Evolutionary conservation across 2,797 vertebrate genomes (phyloP).

Genomic region (Propithecus perrieri): DNA sequence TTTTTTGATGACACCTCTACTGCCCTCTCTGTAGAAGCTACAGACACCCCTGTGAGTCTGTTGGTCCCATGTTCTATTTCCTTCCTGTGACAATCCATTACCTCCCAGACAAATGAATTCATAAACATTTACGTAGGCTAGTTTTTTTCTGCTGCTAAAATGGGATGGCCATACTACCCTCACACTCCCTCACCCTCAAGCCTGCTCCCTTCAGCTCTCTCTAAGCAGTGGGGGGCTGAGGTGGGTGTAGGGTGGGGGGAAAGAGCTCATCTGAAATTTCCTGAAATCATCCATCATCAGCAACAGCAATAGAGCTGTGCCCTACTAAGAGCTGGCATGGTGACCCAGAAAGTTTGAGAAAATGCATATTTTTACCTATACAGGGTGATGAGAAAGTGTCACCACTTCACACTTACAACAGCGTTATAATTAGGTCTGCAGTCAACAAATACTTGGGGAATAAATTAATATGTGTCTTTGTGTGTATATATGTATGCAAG

Average conservation of each 20-base stretch:
- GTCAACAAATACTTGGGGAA: constrained; percentile 8
- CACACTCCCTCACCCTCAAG: background rate
- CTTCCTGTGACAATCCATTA: background rate
- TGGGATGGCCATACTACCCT: too few species aligned
- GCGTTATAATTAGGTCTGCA: constrained; percentile 3
- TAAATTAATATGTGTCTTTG: background rate
- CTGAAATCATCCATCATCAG: background rate
- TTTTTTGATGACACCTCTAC: background rate
- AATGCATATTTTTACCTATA: constrained; percentile 50
- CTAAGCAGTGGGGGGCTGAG: background rate
- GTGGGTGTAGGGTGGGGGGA: background rate
- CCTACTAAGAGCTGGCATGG: background rate
- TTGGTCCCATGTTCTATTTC: background rate
- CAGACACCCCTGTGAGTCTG: background rate
- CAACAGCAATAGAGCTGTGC: background rate
- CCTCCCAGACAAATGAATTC: background rate
- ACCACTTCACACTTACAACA: constrained; percentile 27
- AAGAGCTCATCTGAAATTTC: background rate
- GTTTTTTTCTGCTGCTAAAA: background rate
- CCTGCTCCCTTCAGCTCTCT: background rate
- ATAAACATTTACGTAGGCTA: background rate
- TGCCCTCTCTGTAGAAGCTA: background rate
- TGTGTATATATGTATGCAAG: background rate
- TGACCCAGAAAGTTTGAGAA: constrained; percentile 66
- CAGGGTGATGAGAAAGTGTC: background rate